phyloP scores from a whole-genome alignment of 2,797 vertebrate genomes.

The Lagodon rhomboides region DNA sequence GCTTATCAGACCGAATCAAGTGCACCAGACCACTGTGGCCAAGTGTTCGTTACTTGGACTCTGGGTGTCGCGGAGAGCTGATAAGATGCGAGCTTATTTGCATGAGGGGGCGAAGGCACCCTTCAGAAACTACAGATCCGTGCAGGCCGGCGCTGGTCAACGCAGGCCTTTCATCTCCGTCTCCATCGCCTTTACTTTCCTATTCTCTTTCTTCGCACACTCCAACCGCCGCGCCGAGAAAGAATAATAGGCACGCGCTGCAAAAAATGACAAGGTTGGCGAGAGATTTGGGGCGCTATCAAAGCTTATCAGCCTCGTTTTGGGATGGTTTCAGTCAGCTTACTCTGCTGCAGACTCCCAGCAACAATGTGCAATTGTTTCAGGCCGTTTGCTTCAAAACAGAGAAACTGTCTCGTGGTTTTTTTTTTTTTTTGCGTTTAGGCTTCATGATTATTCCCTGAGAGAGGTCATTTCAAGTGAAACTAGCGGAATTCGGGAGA shows the following conservation, averaged over 20 bases:
- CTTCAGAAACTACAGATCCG: conserved; percentile 62
- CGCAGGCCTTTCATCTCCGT: conserved; percentile 57
- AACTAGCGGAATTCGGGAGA: conserved; percentile 20
- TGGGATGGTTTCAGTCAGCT: conserved; percentile 17
- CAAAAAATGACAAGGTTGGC: conserved; percentile 35
- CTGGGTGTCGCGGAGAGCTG: conserved; percentile 43
- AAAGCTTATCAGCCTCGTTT: conserved; percentile 36
- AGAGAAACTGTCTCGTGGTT: neutral
- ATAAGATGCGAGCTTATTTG: conserved; percentile 72
- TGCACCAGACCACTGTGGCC: conserved; percentile 45
- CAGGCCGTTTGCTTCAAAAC: conserved; percentile 35
- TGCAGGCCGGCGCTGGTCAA: conserved; percentile 39
- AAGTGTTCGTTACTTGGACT: conserved; percentile 66
- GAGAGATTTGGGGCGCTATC: conserved; percentile 28
- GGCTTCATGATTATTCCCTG: conserved; percentile 29
- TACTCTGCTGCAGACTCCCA: conserved; percentile 1
- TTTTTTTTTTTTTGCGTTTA: conserved; percentile 35
- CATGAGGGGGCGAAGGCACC: conserved; percentile 61
- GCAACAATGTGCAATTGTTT: conserved; percentile 25
- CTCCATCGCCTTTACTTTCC: conserved; percentile 33
- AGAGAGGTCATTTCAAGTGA: conserved; percentile 34
- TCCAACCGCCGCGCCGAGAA: conserved; percentile 9
- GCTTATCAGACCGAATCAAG: conserved; percentile 60
- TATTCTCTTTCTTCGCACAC: conserved; percentile 49
- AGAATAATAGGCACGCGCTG: conserved; percentile 36